A percentile compares a stretch with the other conserved stretches of the same genome.
phyloP scores from a whole-genome alignment of 2,113 vertebrate genomes.

The Ovibos moschatus region DNA sequence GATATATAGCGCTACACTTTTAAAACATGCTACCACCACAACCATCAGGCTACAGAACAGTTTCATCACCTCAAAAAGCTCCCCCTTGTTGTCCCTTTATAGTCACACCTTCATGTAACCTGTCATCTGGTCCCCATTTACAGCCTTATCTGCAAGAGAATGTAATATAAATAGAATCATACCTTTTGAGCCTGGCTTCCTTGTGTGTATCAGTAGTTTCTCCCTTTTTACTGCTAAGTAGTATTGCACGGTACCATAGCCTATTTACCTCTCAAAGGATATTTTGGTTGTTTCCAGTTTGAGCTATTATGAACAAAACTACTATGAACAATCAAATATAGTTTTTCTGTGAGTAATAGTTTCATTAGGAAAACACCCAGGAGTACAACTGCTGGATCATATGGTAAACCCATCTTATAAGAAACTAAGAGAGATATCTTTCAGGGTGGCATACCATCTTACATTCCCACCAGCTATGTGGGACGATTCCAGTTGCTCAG shows the following conservation, averaged over 20 bases:
- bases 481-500: neutral
- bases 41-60: neutral
- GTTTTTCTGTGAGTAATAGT: neutral
- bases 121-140: neutral
- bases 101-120: neutral
- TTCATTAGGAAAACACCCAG: neutral
- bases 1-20: neutral
- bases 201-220: neutral
- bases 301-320: neutral
- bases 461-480: neutral
- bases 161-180: neutral
- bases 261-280: neutral
- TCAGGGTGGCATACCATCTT: neutral
- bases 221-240: neutral
- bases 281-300: neutral
- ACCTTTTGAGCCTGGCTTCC: neutral
- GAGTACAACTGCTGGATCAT: neutral
- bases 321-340: neutral
- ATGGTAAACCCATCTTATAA: neutral
- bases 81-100: neutral
- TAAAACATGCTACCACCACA: neutral
- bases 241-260: rapidly evolving
- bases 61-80: neutral
- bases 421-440: neutral
- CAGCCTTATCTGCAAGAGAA: neutral